Evolutionary conservation across 2,888 invertebrate genomes (phyloP), one percentile per base, ranked within the genome.

Genomic region (Embidobia sp.): DNA sequence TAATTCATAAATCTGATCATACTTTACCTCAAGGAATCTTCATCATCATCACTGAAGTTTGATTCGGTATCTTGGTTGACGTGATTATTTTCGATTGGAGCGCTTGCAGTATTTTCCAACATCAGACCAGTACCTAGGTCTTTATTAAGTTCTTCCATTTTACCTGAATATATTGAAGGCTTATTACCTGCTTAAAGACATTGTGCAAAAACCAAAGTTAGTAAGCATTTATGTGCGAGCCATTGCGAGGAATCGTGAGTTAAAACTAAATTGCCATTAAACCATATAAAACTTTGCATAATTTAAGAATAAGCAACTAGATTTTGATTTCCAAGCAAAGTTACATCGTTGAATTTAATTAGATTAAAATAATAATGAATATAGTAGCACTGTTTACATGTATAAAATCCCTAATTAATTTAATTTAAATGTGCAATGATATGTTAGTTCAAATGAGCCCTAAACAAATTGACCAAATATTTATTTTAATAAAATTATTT

Each of bases 41-140:
- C 96, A 84, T 97, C 96, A 82, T 96, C 96, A 84, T 96, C 96
- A 81, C 96, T 96, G 88, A 96, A 97, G 22, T 93, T 93, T 7
- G 95, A 94, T 84, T 96, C 96, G 46, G 91, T 91, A 22, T 92
- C 92, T 44, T 91, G 91, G 33, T 84, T 86, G 75, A 90, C 88
- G 59, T 92, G 91, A 81, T 88, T 87, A 80, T 92, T 91, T 81
- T 92, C 91, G 44, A 85, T 81, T 11, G 81, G 77, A 49, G 80
- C 70, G 67, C 79, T 84, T 11, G 81, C 79, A 27, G 82, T 78
- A 69, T 83, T 86, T 18, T 88, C 88, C 79, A 85, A 64, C 80
- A 85, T 83, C 1, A 83, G 78, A 57, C 86, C 87, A 42, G 85
- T 82, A 70, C 83, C 82, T 26, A 85, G 78, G 57, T 89, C 89